Evolutionary conservation across 1,140 invertebrate species (phyloP), one percentile per base, ranked within the genome.

Genomic region (Drosophila lacertosa): DNA sequence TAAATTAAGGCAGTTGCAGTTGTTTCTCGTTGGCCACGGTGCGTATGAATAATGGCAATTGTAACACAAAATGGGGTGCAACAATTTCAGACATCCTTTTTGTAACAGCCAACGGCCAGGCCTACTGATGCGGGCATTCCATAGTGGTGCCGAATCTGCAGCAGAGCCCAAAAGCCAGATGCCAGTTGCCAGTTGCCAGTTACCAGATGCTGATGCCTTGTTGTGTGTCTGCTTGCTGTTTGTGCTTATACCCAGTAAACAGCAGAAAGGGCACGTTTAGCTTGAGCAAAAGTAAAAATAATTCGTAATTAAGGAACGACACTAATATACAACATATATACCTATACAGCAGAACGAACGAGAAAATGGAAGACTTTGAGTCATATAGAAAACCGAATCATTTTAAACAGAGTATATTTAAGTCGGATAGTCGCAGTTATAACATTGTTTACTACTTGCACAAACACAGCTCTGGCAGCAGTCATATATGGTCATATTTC

Each of bases 31-130:
- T 66, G 60, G 69, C 74, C 74, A 82, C 78, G 60, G 69, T 82
- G 79, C 79, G 79, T 82, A 82, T 82, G 79, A 83, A 62, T 79
- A 79, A 82, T 82, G 79, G 75, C 79, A 83, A 83, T 77, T 74
- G 79, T 69, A 60, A 78, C 63, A 65, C 59, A 32, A 74, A 82
- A 83, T 78, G 78, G 74, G 42, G 59, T 55, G 59, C 44, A 73
- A 64, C 63, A 44, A 59, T 67, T 59, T 51, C 44, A 22, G 48
- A 54, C 29, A 37, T 24, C 15, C 7, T 22, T 53, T 33, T 22
- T 15, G 24, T 13, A 15, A 9, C 15, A 22, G 33, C 33, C 5
- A 5, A 44, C 18, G 42, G 42, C 16, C 20, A 24, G 16, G 7
- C 11, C 4, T 13, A 45, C 42, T 5, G 5, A 6, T 26, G 42